Conservation (phyloP, 1,140 invertebrate genomes). For the Aphaenogaster floridana region DNA sequence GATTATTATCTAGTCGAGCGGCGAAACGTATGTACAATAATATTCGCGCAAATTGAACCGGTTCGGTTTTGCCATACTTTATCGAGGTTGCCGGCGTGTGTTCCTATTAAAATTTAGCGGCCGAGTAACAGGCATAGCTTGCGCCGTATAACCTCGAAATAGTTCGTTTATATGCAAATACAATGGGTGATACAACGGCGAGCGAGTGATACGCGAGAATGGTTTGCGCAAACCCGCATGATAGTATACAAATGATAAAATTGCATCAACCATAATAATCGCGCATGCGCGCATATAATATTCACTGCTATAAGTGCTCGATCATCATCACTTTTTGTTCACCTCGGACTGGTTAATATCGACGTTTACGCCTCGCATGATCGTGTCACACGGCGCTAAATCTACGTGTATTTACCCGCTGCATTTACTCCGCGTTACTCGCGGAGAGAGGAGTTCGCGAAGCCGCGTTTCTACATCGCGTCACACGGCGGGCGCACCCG, state of each 20-base stretch:
- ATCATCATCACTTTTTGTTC: slow-evolving; percentile 52
- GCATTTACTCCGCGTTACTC: slow-evolving; percentile 23
- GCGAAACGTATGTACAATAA: slow-evolving; percentile 55
- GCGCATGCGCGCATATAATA: slow-evolving; percentile 36
- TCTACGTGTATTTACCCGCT: slow-evolving; percentile 37
- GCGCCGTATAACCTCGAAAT: slow-evolving; percentile 77
- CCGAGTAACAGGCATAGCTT: slow-evolving; percentile 62
- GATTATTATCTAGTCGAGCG: slow-evolving; percentile 41
- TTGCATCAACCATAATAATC: slow-evolving; percentile 67
- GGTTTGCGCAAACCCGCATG: slow-evolving; percentile 58
- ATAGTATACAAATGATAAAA: slow-evolving; percentile 73
- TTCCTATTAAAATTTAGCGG: slow-evolving; percentile 64
- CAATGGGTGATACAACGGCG: slow-evolving; percentile 65
- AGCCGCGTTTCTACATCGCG: not conserved
- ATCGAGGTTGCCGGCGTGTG: slow-evolving; percentile 50
- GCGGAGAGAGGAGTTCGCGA: not conserved
- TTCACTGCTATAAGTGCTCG: slow-evolving; percentile 49
- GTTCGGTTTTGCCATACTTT: slow-evolving; percentile 61
- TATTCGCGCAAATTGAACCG: slow-evolving; percentile 57
- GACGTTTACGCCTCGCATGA: slow-evolving; percentile 41
- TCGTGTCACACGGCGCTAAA: slow-evolving; percentile 51
- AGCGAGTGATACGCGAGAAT: slow-evolving; percentile 66
- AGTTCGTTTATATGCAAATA: slow-evolving; percentile 85
- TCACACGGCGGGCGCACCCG: not conserved
- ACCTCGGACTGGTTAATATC: slow-evolving; percentile 47